Evolutionary conservation across 2,888 invertebrate genomes (phyloP).

Genomic region (Cataglyphis albicans): DNA sequence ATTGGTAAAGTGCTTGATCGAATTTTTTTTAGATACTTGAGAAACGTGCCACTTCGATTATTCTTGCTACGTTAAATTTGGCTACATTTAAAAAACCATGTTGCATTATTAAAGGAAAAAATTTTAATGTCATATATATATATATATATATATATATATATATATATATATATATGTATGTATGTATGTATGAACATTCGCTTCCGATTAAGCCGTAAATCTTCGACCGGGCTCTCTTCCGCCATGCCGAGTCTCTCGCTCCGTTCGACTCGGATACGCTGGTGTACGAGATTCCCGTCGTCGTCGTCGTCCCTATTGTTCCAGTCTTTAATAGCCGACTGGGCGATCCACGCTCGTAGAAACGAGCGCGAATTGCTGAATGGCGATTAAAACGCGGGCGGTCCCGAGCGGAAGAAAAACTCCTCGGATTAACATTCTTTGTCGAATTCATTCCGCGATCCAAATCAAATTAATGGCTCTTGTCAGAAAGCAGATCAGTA

Average conservation of each 20-base stretch:
- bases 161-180: no score
- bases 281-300: not conserved
- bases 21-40: not conserved
- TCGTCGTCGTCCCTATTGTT: conserved; percentile 12
- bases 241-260: not conserved
- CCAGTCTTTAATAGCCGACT: conserved; percentile 20
- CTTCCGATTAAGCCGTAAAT: conserved; percentile 72
- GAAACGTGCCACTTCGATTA: conserved; percentile 58
- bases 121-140: not conserved
- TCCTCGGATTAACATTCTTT: not conserved
- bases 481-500: not conserved
- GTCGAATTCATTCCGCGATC: not conserved
- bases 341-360: not conserved
- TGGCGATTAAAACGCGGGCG: conserved; percentile 20
- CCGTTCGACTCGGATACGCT: not conserved
- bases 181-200: conserved; percentile 53
- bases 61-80: conserved; percentile 54
- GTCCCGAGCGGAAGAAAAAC: not conserved
- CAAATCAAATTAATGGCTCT: not conserved
- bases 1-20: conserved; percentile 11
- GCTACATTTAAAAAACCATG: conserved; percentile 7
- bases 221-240: conserved; percentile 51
- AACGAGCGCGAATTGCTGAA: conserved; percentile 20
- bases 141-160: no score
- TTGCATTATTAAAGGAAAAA: conserved; percentile 26